Evolutionary conservation across 2,888 invertebrate genomes (phyloP), one percentile per base, ranked within the genome.

Genomic region (Nemurella pictetii): DNA sequence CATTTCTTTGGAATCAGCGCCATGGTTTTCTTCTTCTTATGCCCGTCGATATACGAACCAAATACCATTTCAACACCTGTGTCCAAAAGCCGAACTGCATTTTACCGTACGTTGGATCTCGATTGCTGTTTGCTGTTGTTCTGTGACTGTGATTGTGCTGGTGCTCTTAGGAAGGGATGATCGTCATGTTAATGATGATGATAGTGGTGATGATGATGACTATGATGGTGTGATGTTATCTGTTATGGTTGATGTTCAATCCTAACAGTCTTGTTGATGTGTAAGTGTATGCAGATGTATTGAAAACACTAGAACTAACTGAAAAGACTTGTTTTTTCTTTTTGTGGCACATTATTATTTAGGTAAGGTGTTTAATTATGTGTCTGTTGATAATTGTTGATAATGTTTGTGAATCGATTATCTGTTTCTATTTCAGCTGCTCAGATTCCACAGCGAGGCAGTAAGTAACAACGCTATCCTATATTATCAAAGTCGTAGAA

Each of bases 381-480:
- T 36, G 72, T 73, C 2, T n/a, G n/a, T 7, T 20, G 35, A 83
- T 83, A 55, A 30, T 80, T 83, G 83, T 83, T 89, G 28, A 29
- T n/a, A 78, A 5, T 20, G 4, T 75, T 27, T 84, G 74, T 75
- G 74, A 84, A 83, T 77, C 85, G 84, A 80, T 75, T 75, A 88
- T 89, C 90, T 91, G 91, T 92, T 91, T 92, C 92, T 93, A 93
- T 94, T 95, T 88, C 94, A 95, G 95, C 95, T 94, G 95, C 95
- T 91, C 95, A 96, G 94, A 95, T 96, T 91, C 95, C 95, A 90
- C 95, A 95, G 93, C 95, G 95, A 93, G 95, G 95, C 94, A 95
- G 96, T 96, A 92, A 95, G 96, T 95, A 94, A 91, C 87, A 86
- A 55, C 3, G 55, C 55, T 15, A 7, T 55, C 20, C 55, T 55